phyloP scores from a whole-genome alignment of 2,113 vertebrate species.

The Picathartes gymnocephalus region DNA sequence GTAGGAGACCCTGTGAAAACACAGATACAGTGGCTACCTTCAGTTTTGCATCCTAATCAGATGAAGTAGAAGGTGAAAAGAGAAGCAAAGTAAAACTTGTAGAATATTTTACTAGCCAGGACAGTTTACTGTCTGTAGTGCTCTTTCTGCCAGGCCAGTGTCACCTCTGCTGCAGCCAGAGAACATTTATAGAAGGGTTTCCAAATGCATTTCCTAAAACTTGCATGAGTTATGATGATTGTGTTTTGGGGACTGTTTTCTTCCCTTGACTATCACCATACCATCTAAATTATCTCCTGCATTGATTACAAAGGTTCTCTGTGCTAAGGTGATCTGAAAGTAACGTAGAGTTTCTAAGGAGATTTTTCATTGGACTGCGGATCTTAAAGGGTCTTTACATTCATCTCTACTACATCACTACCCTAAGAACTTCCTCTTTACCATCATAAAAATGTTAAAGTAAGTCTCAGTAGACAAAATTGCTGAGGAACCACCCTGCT shows the following conservation, averaged over 20 bases:
- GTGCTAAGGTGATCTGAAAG: neutral
- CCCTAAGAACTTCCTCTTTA: neutral
- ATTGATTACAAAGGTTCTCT: neutral
- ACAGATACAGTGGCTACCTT: neutral
- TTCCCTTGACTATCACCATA: neutral
- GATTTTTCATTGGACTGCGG: neutral
- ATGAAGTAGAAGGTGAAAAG: neutral
- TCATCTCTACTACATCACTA: neutral
- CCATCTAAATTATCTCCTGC: neutral
- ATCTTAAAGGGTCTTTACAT: neutral
- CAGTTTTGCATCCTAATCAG: neutral
- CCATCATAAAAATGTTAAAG: neutral
- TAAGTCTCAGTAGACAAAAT: neutral
- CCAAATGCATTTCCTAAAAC: neutral
- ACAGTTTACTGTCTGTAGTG: neutral
- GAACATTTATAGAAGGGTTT: neutral
- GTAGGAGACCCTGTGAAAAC: neutral
- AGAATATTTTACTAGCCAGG: neutral
- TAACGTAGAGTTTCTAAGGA: neutral
- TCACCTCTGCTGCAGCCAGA: neutral
- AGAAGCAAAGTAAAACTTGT: neutral
- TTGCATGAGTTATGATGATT: neutral
- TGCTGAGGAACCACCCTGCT: neutral
- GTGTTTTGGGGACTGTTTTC: rapidly evolving
- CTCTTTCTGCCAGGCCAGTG: neutral